A percentile compares a stretch with the other conserved stretches of the same genome.
Evolutionary conservation across 2,113 vertebrate genomes (phyloP).

Genomic region (Sylvia atricapilla): DNA sequence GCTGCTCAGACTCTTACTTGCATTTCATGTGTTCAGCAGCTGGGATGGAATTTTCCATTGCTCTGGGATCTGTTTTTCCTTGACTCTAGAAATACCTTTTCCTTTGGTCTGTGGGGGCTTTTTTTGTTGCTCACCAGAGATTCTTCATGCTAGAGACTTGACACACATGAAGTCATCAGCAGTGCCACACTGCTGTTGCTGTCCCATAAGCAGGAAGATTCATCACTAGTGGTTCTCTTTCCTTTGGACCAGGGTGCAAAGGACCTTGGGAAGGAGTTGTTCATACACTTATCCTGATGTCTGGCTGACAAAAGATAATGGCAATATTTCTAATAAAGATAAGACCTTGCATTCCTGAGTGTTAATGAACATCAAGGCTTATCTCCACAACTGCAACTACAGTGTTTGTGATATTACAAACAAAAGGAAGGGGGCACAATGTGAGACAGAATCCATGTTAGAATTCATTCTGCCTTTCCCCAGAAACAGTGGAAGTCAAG

Average conservation of each 20-base stretch:
- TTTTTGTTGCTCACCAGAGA: neutral
- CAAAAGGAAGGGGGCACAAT: neutral
- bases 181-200: neutral
- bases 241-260: neutral
- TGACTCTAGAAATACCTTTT: slow-evolving; percentile 30
- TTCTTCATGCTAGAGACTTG: neutral
- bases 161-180: neutral
- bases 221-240: neutral
- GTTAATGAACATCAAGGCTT: neutral
- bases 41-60: slow-evolving; percentile 15
- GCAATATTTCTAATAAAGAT: neutral
- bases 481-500: neutral
- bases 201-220: neutral
- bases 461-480: neutral
- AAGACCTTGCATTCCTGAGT: neutral
- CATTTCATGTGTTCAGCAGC: slow-evolving; percentile 5
- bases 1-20: neutral
- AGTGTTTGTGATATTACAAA: neutral
- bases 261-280: neutral
- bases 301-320: neutral
- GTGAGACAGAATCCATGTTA: neutral
- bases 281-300: neutral
- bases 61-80: neutral
- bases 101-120: neutral
- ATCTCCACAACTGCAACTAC: neutral